phyloP scores from a whole-genome alignment of 2,888 invertebrate species.

The Cerceris rybyensis region DNA sequence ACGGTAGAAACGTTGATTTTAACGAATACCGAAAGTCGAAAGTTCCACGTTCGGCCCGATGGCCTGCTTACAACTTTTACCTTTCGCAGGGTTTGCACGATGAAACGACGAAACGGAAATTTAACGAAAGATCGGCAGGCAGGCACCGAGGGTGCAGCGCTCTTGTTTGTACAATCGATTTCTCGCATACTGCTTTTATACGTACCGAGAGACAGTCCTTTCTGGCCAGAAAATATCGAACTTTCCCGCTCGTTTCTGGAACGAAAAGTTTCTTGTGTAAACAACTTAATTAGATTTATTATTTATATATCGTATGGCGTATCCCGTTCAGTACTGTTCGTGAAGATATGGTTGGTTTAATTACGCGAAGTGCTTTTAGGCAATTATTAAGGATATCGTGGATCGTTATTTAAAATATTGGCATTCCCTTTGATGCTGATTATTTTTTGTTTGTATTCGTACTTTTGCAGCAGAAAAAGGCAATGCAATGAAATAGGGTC shows the following conservation, averaged over 20 bases:
- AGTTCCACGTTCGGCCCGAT: constrained; percentile 44
- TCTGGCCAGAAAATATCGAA: constrained; percentile 49
- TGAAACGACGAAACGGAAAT: constrained; percentile 64
- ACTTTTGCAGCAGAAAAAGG: too few relatives aligned
- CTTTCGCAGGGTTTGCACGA: constrained; percentile 52
- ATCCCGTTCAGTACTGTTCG: background rate
- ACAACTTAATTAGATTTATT: constrained; percentile 18
- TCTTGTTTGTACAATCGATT: constrained; percentile 76
- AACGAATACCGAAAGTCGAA: constrained; percentile 13
- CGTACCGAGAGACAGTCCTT: constrained; percentile 46
- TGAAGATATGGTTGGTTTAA: background rate
- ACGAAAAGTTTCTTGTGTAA: constrained; percentile 4
- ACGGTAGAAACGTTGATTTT: background rate
- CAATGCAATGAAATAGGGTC: too few relatives aligned
- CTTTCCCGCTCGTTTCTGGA: constrained; percentile 27
- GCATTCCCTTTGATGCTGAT: too few relatives aligned
- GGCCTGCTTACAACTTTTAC: constrained; percentile 59
- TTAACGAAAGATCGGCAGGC: constrained; percentile 63
- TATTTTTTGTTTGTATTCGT: too few relatives aligned
- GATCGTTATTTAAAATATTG: too few relatives aligned
- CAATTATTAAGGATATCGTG: too few relatives aligned
- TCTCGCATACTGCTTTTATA: constrained; percentile 66
- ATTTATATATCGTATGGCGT: background rate
- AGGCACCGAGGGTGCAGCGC: constrained; percentile 45
- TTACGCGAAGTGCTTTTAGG: background rate